Conservation (phyloP, 2,797 vertebrate genomes). For the Momotus momota region DNA sequence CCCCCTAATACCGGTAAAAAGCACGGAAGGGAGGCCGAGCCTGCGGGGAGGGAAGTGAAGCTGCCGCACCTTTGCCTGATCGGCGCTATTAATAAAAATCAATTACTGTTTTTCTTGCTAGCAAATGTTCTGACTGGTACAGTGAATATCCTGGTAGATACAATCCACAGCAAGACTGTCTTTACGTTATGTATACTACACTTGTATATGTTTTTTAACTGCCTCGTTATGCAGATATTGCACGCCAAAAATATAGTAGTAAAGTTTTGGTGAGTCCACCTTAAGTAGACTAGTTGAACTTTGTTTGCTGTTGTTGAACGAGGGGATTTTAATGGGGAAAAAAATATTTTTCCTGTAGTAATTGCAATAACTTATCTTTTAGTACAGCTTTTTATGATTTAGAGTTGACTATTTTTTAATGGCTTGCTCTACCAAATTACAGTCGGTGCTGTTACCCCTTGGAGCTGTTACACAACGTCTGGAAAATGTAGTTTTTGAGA, state of each 20-base stretch:
- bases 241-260: constrained; percentile 85
- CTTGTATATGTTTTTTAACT: constrained; percentile 91
- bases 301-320: background rate
- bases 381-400: background rate
- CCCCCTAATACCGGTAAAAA: background rate
- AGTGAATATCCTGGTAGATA: constrained; percentile 88
- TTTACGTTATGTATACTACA: constrained; percentile 83
- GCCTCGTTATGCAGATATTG: constrained; percentile 82
- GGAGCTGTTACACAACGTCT: background rate
- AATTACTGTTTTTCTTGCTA: constrained; percentile 91
- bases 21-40: background rate
- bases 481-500: background rate
- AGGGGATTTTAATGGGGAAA: background rate
- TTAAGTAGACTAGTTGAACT: background rate
- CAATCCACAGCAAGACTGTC: constrained; percentile 80
- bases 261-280: constrained; percentile 89
- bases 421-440: background rate
- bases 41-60: constrained; percentile 3
- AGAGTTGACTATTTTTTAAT: background rate
- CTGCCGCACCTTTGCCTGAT: constrained; percentile 82
- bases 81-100: constrained; percentile 90
- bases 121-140: constrained; percentile 92
- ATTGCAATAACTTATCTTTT: background rate
- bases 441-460: background rate
- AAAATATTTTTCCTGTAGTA: background rate